Base-by-base conservation (phyloP, 37 sponge, comb jelly and placozoan species). In the Ianthella basta region DNA sequence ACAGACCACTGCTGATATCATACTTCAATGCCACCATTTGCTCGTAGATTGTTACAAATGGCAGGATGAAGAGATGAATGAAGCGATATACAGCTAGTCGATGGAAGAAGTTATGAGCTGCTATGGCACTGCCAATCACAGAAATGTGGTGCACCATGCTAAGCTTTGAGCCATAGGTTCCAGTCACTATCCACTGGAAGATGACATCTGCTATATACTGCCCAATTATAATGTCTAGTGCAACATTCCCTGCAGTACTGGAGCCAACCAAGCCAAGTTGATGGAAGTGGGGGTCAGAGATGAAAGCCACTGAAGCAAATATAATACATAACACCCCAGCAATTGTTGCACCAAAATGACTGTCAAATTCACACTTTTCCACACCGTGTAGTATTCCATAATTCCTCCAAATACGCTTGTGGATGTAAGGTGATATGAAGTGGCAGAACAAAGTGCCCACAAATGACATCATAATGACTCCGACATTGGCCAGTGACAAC, bases 281-380 rank as follows among this genome's bases (percentile, higher is more conserved):
- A 8, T 10, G 13, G 23, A 72, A 30, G 8, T 37, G 8, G 16
- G 13, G 21, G 12, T 72, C 41, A 32, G 12, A 30, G 39, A 72
- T 20, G 30, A 34, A 20, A 5, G 14, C 41, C 40, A 6, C 13
- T 13, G 14, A 20, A 37, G 39, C 41, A 37, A 33, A 15, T 20
- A 21, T 20, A 30, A 32, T 33, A 40, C 40, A 72, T 13, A 13
- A 12, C 13, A 72, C 19, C 20, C 40, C 73, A 13, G 30, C 23
- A 13, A 33, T 34, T 8, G 39, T 20, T 72, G 37, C 5, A 14
- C 73, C 39, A 33, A 72, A 37, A 13, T 40, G 32, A 8, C 8
- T 72, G 73, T 72, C 14, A 33, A 72, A 72, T 37, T 72, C 73
- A 8, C 32, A 12, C 73, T 19, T 38, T 10, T 72, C 73, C 39